Conservation (phyloP, 2,888 invertebrate genomes). For the Eupelmus urozonus region DNA sequence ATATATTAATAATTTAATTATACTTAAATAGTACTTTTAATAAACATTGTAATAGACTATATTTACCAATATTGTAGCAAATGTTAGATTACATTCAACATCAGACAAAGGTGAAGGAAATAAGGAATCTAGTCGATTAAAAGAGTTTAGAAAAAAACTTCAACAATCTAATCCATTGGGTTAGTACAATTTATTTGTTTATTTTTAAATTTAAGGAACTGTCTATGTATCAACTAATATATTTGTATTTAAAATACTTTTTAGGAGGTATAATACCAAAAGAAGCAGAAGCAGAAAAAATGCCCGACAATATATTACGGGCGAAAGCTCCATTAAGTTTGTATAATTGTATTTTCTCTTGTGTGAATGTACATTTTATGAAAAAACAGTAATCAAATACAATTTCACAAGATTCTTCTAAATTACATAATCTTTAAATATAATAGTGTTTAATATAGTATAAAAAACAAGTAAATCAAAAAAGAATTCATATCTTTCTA, state of each 20-base stretch:
- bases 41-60: not conserved
- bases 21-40: not conserved
- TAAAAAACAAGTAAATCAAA: too few relatives aligned
- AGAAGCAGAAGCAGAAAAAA: conserved; percentile 2
- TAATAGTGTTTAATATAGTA: too few relatives aligned
- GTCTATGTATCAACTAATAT: not conserved
- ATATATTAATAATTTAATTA: not conserved
- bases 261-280: conserved; percentile 31
- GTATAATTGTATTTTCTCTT: conserved; percentile 3
- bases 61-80: not conserved
- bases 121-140: conserved; percentile 80
- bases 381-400: too few relatives aligned
- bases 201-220: not conserved
- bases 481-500: too few relatives aligned
- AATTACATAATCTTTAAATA: too few relatives aligned
- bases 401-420: too few relatives aligned
- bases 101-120: conserved; percentile 69
- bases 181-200: conserved; percentile 70
- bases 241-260: conserved; percentile 7
- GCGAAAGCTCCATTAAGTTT: conserved; percentile 53
- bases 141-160: conserved; percentile 87
- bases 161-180: conserved; percentile 81
- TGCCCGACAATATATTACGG: conserved; percentile 13
- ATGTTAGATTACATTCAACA: conserved; percentile 36
- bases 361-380: too few relatives aligned